phyloP scores from a whole-genome alignment of 2,797 vertebrate species.

The Phataginus tetradactyla region DNA sequence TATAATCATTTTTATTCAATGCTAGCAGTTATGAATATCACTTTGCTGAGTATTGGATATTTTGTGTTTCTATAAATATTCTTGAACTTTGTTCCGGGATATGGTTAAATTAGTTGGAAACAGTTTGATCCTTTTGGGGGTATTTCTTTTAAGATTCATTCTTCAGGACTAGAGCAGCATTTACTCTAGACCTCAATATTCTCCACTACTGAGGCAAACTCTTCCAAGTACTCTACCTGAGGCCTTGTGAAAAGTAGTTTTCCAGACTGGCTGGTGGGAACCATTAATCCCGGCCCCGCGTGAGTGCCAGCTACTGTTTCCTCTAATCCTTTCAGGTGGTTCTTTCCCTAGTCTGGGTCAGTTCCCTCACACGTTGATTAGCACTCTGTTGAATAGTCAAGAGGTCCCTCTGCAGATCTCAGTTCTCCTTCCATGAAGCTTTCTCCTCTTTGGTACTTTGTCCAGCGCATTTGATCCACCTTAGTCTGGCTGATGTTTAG shows the following conservation, averaged over 20 bases:
- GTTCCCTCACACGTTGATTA: neutral
- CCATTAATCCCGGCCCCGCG: neutral
- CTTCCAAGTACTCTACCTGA: neutral
- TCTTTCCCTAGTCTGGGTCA: neutral
- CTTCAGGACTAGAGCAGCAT: neutral
- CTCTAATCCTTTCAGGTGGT: neutral
- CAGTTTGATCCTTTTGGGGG: neutral
- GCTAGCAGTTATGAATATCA: neutral
- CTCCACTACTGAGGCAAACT: neutral
- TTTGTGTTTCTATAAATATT: neutral
- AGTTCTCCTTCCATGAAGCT: neutral
- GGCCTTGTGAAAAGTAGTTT: neutral
- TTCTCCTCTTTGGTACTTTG: neutral
- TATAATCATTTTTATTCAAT: neutral
- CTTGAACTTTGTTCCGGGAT: neutral
- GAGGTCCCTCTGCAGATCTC: neutral
- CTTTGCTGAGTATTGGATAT: neutral
- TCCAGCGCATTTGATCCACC: neutral
- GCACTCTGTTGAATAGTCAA: neutral
- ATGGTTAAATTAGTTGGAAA: neutral
- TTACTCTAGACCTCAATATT: neutral
- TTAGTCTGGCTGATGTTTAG: neutral
- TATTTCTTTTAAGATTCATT: neutral
- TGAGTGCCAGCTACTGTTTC: neutral
- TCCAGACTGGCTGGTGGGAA: neutral